These are phyloP conservation scores for Zophobas atratus DNA, from an alignment of 1,140 invertebrate genomes.

Conservation along the genomic window DNA sequence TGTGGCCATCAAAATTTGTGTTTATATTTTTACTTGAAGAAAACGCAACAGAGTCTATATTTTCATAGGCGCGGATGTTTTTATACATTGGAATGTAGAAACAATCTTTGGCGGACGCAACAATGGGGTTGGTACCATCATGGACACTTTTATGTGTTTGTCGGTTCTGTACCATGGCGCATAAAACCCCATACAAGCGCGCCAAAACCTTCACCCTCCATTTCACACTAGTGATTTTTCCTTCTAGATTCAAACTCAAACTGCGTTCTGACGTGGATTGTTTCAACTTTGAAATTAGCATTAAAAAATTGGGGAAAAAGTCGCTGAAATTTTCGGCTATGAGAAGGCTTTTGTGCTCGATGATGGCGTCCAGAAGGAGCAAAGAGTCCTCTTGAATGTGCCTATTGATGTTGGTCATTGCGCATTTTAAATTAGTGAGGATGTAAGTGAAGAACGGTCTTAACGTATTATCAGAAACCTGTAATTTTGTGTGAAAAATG, in stretches of 20 bases:
- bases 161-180: slow-evolving; percentile 57
- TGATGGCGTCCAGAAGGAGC: slow-evolving; percentile 80
- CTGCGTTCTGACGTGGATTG: slow-evolving; percentile 74
- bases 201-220: slow-evolving; percentile 83
- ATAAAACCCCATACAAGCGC: slow-evolving; percentile 76
- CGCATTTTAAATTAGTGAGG: slow-evolving; percentile 84
- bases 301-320: slow-evolving; percentile 83
- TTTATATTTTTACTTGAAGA: slow-evolving; percentile 18
- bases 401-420: slow-evolving; percentile 89
- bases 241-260: slow-evolving; percentile 76
- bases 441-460: slow-evolving; percentile 82
- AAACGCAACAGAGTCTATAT: not conserved
- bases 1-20: slow-evolving; percentile 69
- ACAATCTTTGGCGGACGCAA: slow-evolving; percentile 33
- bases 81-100: slow-evolving; percentile 46
- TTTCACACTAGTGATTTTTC: slow-evolving; percentile 79
- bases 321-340: slow-evolving; percentile 77
- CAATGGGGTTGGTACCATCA: not conserved
- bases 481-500: slow-evolving; percentile 45
- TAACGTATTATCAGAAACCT: slow-evolving; percentile 68
- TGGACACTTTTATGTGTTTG: slow-evolving; percentile 37
- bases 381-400: slow-evolving; percentile 87
- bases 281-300: slow-evolving; percentile 82
- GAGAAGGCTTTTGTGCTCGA: slow-evolving; percentile 74
- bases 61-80: slow-evolving; percentile 7